phyloP scores from a whole-genome alignment of 2,888 invertebrate genomes.

The Gasteruption jaculator region DNA sequence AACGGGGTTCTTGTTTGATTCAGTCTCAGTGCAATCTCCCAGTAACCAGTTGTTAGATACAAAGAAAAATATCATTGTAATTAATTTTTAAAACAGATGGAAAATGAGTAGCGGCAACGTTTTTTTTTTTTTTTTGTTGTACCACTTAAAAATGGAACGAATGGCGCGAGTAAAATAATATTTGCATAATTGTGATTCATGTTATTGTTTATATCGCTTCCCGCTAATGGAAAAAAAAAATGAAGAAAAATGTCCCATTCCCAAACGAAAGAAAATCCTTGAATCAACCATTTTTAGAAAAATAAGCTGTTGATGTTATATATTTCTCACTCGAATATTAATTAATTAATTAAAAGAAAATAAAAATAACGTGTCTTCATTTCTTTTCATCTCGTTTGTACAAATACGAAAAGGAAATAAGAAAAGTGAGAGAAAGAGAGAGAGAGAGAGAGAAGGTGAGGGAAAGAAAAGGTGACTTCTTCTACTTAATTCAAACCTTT shows the following conservation, averaged over 20 bases:
- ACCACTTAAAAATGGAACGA: too few species aligned
- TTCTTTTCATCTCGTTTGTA: constrained; percentile 30
- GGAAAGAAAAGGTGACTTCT: constrained; percentile 15
- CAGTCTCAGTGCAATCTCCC: constrained; percentile 49
- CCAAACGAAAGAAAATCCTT: too few species aligned
- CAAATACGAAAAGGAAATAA: constrained; percentile 10
- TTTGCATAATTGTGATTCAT: constrained; percentile 50
- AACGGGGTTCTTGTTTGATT: constrained; percentile 28
- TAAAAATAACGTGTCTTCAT: constrained; percentile 26
- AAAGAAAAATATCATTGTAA: too few species aligned
- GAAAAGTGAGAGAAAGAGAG: too few species aligned
- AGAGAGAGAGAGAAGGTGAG: constrained; percentile 19
- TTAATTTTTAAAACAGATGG: constrained; percentile 42
- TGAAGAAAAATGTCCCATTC: too few species aligned
- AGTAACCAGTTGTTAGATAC: constrained; percentile 46
- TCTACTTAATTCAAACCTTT: not conserved
- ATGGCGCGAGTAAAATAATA: constrained; percentile 26
- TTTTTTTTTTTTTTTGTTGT: too few species aligned
- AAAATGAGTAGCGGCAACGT: not conserved
- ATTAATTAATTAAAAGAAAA: constrained; percentile 19
- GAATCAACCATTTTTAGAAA: too few species aligned
- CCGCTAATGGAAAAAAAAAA: too few species aligned
- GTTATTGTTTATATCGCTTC: constrained; percentile 47
- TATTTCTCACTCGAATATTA: constrained; percentile 23
- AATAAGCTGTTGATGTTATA: constrained; percentile 52